These are phyloP conservation scores for Eristalinus aeneus DNA, from an alignment of 2,888 invertebrate species.

Conservation along the genomic window DNA sequence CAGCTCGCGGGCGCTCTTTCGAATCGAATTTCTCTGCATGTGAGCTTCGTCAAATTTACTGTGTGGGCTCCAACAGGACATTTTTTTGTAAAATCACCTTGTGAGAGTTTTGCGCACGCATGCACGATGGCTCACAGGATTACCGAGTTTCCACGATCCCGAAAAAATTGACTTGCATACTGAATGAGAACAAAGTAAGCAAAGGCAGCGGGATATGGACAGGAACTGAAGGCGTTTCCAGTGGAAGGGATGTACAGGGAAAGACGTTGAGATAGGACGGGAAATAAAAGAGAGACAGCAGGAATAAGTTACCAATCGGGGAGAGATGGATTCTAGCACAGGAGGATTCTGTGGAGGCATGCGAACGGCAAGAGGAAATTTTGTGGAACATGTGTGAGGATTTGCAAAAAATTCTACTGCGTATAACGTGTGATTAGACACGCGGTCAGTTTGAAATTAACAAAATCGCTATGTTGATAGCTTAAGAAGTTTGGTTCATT, in stretches of 20 bases:
- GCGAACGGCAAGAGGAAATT: neutral
- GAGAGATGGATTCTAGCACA: neutral
- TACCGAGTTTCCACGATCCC: slow-evolving; percentile 18
- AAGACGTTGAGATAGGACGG: slow-evolving; percentile 41
- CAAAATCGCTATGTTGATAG: no score
- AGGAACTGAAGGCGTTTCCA: slow-evolving; percentile 16
- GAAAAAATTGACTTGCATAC: neutral
- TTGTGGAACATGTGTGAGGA: neutral
- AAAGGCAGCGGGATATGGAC: slow-evolving; percentile 7
- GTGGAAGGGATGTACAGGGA: slow-evolving; percentile 19
- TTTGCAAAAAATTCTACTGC: neutral
- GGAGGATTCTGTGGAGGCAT: neutral
- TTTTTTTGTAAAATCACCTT: slow-evolving; percentile 12
- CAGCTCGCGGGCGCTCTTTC: neutral
- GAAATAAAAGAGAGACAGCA: neutral
- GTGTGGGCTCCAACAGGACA: slow-evolving; percentile 1
- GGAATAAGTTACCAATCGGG: neutral
- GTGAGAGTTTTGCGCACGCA: slow-evolving; percentile 46
- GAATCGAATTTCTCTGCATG: neutral
- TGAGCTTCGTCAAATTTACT: slow-evolving; percentile 12
- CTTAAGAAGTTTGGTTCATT: no score
- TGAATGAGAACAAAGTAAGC: neutral
- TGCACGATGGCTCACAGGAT: slow-evolving; percentile 12
- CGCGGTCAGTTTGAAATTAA: no score
- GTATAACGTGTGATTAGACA: no score